Evolutionary conservation across 1,140 invertebrate species (phyloP), one percentile per base, ranked within the genome.

Genomic region (Lordiphosa mommai): DNA sequence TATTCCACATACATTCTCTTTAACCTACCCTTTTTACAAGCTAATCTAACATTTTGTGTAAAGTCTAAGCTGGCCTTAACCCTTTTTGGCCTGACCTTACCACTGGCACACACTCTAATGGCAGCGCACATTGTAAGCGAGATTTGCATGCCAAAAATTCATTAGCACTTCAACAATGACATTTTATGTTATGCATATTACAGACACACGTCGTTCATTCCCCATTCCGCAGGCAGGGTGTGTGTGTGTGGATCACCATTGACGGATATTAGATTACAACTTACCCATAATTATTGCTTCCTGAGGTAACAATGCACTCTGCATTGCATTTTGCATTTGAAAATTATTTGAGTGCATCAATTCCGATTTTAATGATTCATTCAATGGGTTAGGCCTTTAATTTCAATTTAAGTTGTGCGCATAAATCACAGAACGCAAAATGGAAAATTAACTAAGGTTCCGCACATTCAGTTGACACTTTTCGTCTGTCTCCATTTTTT

Each of bases 161-260:
- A 82, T 82, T 84, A 84, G 77, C 77, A 84, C 71, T 76, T 80
- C 57, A 82, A 77, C 66, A 82, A 84, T 82, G 67, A 76, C 71
- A 80, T 61, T 80, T 74, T 59, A 59, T 80, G 67, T 71, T 46
- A 38, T 57, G 64, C 58, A 65, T 51, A 66, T 61, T 53, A 17
- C 36, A 32, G 13, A 23, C 6, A 41, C 56, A 30, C 23, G 23
- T 43, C 43, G 46, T 44, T 17, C 5, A 27, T 14, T 1, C 13
- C 9, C 10, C 13, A 33, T 59, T 30, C 30, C n/a, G 30, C 23
- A 33, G 14, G 9, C 13, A 33, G 30, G 5, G 10, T 36, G 29
- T 34, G 30, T 23, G 3, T 38, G 17, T 52, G 4, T 40, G 34
- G 30, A 29, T 49, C 32, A 50, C 61, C 61, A 60, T 60, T 47